Conservation (phyloP, 2,797 vertebrate genomes). For the Malurus splendens region DNA sequence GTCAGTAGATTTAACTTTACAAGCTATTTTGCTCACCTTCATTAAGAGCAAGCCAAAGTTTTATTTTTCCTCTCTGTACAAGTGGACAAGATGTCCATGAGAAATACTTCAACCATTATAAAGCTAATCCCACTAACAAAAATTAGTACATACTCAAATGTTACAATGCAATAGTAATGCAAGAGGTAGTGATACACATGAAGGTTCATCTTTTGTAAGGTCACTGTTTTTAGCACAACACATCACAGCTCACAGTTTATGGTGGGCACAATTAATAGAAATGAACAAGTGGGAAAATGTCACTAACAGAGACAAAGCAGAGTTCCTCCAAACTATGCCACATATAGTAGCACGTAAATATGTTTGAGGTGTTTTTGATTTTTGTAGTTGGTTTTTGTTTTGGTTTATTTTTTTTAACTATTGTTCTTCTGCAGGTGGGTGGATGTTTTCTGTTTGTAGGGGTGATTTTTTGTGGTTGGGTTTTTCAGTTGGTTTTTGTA, state of each 20-base stretch:
- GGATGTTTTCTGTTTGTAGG: background rate
- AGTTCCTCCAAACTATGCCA: background rate
- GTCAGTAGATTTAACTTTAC: background rate
- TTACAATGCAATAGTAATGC: background rate
- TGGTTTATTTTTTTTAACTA: background rate
- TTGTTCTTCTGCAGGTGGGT: background rate
- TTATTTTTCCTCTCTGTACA: background rate
- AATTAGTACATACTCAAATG: background rate
- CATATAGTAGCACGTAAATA: background rate
- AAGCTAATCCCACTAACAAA: background rate
- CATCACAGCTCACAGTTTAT: background rate
- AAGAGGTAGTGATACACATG: accelerated
- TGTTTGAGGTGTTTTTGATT: no score
- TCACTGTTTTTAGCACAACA: background rate
- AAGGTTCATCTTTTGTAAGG: background rate
- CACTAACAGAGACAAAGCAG: background rate
- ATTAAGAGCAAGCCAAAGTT: background rate
- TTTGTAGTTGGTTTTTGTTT: no score
- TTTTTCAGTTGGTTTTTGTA: background rate
- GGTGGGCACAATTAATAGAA: background rate
- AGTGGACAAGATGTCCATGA: background rate
- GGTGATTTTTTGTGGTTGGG: background rate
- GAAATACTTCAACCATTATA: background rate
- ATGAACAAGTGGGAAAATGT: accelerated
- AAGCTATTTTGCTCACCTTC: background rate